Evolutionary conservation across 2,113 vertebrate genomes (phyloP).

Genomic region (Pollimyrus isidori): DNA sequence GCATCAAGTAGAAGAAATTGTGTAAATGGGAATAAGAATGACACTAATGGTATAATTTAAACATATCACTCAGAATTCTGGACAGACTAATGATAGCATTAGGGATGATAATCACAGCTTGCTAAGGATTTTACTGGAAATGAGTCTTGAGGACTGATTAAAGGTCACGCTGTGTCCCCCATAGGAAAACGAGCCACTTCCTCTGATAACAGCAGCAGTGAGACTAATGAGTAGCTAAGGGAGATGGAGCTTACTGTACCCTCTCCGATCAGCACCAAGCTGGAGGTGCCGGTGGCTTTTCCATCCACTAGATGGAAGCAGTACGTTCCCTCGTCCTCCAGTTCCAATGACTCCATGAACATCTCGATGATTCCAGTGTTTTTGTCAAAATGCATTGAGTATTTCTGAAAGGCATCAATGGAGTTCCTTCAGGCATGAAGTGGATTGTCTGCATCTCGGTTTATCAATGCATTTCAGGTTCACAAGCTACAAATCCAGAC

Average conservation of each 20-base stretch:
- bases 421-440: neutral
- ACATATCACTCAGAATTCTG: neutral
- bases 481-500: no score
- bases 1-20: neutral
- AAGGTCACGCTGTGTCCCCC: neutral
- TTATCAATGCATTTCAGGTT: no score
- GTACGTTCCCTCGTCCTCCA: slow-evolving; percentile 89
- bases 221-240: neutral
- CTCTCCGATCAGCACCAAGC: slow-evolving; percentile 88
- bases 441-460: neutral
- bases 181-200: neutral
- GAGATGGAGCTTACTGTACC: slow-evolving; percentile 51
- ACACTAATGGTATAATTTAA: neutral
- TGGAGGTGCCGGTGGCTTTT: slow-evolving; percentile 87
- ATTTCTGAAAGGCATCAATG: slow-evolving; percentile 69
- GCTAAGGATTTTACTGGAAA: neutral
- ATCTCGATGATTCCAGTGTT: slow-evolving; percentile 85
- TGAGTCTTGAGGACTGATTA: neutral
- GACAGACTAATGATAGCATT: neutral
- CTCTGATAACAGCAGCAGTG: neutral
- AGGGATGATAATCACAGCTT: neutral
- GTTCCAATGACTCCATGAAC: slow-evolving; percentile 88
- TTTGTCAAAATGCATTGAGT: slow-evolving; percentile 83
- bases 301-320: slow-evolving; percentile 94
- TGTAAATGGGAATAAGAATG: neutral